Base-by-base conservation (phyloP, 2,888 invertebrate genomes). In the Listrodromus nycthemerus region DNA sequence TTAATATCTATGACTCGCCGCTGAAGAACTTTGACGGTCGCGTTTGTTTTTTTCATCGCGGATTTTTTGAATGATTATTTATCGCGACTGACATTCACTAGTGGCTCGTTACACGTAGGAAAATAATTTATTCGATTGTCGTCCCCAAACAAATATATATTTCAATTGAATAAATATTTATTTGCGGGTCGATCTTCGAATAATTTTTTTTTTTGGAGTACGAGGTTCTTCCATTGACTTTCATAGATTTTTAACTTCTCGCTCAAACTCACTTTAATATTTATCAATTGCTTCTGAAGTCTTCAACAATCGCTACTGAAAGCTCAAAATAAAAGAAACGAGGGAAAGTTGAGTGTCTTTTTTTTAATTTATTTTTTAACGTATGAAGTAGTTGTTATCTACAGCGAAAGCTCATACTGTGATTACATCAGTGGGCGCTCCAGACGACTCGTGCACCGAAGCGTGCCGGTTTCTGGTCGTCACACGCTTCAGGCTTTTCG, bases 171-270 rank as follows among this genome's bases (percentile, higher is more conserved):
- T 37, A 8, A 2, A 33, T 37, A 37, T 37, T 37, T 37, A 37
- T 37, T 8, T 8, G 33, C 8, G 8, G 33, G 33, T 37, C 33
- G 0, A 7, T 37, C 33, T 37, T 37, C 33, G 8, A 37, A 8
- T 37, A 5, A 37, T 8, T 37, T 37, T 37, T 1, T 1, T 37
- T 8, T 8, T 37, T 1, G 33, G 1, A 1, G 33, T 7, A 33
- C 7, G 33, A 7, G 7, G 33, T 7, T 7, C 33, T 58, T 30
- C 30, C 33, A 37, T 61, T 19, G 19, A 10, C 33, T 52, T 58
- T 48, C 50, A 50, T 33, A 37, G 19, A 30, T 61, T 63, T 63
- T 45, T 37, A 45, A 37, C 41, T 63, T 78, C 75, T 70, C 76
- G 65, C 58, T 71, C 76, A 48, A 48, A 58, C 45, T 61, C 30